These are phyloP conservation scores for Agrilus cyanescens DNA, from an alignment of 2,888 invertebrate species.

Conservation along the genomic window DNA sequence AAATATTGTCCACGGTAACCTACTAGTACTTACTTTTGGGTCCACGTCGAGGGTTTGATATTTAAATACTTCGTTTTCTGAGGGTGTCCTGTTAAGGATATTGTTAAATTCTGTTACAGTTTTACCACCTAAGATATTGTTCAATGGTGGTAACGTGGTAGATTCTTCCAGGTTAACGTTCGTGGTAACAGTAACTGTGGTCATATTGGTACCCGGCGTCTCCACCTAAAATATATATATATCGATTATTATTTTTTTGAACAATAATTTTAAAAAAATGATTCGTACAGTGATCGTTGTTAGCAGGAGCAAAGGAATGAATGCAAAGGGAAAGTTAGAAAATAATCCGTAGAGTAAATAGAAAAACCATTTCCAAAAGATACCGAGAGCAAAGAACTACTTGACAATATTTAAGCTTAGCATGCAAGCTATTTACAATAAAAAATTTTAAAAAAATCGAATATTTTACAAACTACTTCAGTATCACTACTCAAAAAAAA, in stretches of 20 bases:
- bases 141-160: constrained; percentile 39
- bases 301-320: too few relatives aligned
- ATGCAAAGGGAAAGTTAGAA: too few relatives aligned
- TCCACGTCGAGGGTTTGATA: constrained; percentile 46
- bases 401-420: too few relatives aligned
- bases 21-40: constrained; percentile 42
- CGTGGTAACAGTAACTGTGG: constrained; percentile 39
- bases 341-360: too few relatives aligned
- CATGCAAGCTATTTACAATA: too few relatives aligned
- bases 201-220: constrained; percentile 35
- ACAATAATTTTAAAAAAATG: constrained; percentile 5
- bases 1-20: background rate
- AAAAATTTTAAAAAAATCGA: too few relatives aligned
- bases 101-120: constrained; percentile 47
- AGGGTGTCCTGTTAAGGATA: constrained; percentile 39
- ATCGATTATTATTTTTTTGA: constrained; percentile 44
- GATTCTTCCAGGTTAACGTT: constrained; percentile 24
- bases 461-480: too few relatives aligned
- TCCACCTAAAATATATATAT: constrained; percentile 22
- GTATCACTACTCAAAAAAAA: too few relatives aligned
- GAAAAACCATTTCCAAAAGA: too few relatives aligned
- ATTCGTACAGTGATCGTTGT: too few relatives aligned
- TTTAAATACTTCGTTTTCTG: constrained; percentile 21
- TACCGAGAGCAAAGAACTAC: too few relatives aligned
- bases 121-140: constrained; percentile 50